phyloP scores from a whole-genome alignment of 1,140 invertebrate species.

The Brachionus plicatilis region DNA sequence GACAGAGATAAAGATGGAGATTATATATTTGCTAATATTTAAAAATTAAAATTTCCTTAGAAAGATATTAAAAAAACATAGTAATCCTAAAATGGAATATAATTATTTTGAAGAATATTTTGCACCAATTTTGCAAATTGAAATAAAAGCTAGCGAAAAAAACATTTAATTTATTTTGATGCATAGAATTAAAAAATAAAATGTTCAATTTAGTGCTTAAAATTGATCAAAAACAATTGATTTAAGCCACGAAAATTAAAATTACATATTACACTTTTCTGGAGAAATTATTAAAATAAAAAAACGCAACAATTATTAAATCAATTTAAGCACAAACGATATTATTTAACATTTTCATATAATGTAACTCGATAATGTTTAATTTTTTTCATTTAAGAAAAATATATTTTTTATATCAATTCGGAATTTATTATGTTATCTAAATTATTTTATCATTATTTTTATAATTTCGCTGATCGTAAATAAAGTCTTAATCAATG shows the following conservation, averaged over 20 bases:
- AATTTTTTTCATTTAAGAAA: neutral
- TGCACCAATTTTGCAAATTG: neutral
- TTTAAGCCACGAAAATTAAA: neutral
- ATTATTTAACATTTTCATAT: neutral
- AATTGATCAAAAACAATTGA: neutral
- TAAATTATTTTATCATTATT: conserved; percentile 2
- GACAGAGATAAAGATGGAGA: too few relatives aligned
- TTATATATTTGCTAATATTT: too few relatives aligned
- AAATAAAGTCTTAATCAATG: neutral
- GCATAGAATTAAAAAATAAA: neutral
- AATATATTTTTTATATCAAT: neutral
- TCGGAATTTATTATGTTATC: neutral
- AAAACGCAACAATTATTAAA: neutral
- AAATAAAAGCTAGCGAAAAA: neutral
- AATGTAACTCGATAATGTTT: neutral
- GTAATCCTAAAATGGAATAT: neutral
- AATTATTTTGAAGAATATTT: neutral
- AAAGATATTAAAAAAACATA: too few relatives aligned
- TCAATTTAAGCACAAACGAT: neutral
- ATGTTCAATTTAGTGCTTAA: neutral
- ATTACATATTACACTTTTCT: neutral
- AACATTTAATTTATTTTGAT: neutral
- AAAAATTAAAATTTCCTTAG: too few relatives aligned
- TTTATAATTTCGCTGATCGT: neutral
- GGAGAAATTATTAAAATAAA: neutral